Conservation (phyloP, 2,113 vertebrate genomes). For the Hydrochoerus hydrochaeris region DNA sequence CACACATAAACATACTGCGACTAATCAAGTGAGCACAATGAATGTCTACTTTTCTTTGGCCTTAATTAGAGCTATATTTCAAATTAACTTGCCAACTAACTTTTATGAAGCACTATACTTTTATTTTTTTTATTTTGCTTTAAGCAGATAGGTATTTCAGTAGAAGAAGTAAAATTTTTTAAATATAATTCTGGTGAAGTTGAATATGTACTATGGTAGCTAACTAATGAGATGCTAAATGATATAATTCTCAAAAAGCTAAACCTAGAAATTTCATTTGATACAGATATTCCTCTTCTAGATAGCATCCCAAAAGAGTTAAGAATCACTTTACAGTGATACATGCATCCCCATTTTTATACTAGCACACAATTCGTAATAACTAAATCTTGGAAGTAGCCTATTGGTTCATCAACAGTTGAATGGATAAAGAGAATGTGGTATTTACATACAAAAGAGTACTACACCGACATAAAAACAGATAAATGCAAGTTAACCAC, state of each 20-base stretch:
- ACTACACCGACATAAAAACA: neutral
- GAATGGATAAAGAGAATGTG: neutral
- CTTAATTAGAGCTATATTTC: neutral
- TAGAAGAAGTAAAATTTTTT: neutral
- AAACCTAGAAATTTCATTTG: neutral
- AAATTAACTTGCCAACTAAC: neutral
- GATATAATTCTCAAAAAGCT: neutral
- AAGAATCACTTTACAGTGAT: neutral
- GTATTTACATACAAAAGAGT: neutral
- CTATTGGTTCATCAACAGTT: neutral
- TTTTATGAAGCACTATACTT: neutral
- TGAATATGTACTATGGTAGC: neutral
- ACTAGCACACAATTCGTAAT: neutral
- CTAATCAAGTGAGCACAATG: neutral
- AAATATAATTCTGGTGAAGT: neutral
- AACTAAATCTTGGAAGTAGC: neutral
- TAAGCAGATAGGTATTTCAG: conserved; percentile 1
- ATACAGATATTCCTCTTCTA: neutral
- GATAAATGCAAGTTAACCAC: neutral
- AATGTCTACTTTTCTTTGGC: neutral
- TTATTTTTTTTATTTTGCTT: neutral
- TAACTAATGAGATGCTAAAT: neutral
- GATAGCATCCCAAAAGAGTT: neutral
- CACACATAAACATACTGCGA: neutral
- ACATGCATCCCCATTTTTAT: neutral